These are phyloP conservation scores for Umimayanthus kanabou DNA, from an alignment of 92 coral and sea anemone species.

Conservation along the genomic window DNA sequence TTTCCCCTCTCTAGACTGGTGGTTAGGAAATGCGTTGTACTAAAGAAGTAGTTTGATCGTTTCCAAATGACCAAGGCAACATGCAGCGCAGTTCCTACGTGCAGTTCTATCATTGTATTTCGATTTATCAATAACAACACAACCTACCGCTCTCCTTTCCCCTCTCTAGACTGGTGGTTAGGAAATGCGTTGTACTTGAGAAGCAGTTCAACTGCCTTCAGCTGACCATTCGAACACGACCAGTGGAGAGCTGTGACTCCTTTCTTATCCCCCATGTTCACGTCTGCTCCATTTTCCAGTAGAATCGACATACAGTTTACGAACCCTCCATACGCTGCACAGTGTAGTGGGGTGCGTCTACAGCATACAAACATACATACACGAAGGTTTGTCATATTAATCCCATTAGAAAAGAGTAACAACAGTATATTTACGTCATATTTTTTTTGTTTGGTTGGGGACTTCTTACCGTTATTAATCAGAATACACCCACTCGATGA, in stretches of 20 bases:
- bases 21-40: slow-evolving; percentile 81
- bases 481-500: not conserved
- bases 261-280: slow-evolving; percentile 76
- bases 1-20: slow-evolving; percentile 53
- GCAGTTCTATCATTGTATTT: not conserved
- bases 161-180: slow-evolving; percentile 65
- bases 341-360: slow-evolving; percentile 91
- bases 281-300: slow-evolving; percentile 75
- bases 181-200: slow-evolving; percentile 78
- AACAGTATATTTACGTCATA: not conserved
- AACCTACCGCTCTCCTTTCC: slow-evolving; percentile 67
- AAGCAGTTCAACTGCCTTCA: slow-evolving; percentile 93
- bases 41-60: slow-evolving; percentile 87
- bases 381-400: too few relatives aligned
- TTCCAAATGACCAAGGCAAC: slow-evolving; percentile 88
- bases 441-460: not conserved
- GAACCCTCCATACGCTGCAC: slow-evolving; percentile 94
- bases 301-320: slow-evolving; percentile 87
- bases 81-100: slow-evolving; percentile 5
- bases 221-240: slow-evolving; percentile 89
- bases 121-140: not conserved
- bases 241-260: slow-evolving; percentile 87
- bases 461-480: not conserved
- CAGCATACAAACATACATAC: not conserved
- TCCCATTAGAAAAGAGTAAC: not conserved